Conservation (phyloP, 2,113 vertebrate genomes). For the Mirounga angustirostris region DNA sequence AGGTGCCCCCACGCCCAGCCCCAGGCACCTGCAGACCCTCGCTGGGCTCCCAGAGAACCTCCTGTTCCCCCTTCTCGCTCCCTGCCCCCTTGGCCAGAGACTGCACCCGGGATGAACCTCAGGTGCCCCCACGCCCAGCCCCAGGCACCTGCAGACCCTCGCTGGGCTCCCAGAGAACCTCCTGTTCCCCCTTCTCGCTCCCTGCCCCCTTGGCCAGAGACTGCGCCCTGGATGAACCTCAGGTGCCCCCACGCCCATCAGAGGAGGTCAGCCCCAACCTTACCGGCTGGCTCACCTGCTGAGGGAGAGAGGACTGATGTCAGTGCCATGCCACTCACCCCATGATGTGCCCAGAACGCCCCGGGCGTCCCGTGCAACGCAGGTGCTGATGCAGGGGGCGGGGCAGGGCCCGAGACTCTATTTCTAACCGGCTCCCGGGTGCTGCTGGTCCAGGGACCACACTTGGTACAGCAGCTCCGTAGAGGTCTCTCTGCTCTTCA, state of each 20-base stretch:
- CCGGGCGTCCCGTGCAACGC: rapidly evolving
- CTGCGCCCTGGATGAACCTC: too few relatives aligned
- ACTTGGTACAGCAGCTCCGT: rapidly evolving
- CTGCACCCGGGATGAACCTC: not conserved
- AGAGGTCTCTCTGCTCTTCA: not conserved
- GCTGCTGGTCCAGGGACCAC: too few relatives aligned
- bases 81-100: not conserved
- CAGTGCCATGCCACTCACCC: rapidly evolving
- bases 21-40: not conserved
- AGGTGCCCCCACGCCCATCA: not conserved
- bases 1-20: too few relatives aligned
- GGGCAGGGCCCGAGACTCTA: rapidly evolving
- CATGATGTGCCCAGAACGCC: rapidly evolving
- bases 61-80: not conserved
- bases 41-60: too few relatives aligned
- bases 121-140: not conserved
- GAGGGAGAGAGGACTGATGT: not conserved
- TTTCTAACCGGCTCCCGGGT: not conserved
- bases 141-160: too few relatives aligned
- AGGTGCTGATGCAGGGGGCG: rapidly evolving
- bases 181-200: too few relatives aligned
- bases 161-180: too few relatives aligned
- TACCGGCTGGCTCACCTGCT: not conserved
- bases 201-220: too few relatives aligned
- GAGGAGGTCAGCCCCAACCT: not conserved